Evolutionary conservation across 2,797 vertebrate genomes (phyloP), one percentile per base, ranked within the genome.

Genomic region (Cryptoprocta ferox): DNA sequence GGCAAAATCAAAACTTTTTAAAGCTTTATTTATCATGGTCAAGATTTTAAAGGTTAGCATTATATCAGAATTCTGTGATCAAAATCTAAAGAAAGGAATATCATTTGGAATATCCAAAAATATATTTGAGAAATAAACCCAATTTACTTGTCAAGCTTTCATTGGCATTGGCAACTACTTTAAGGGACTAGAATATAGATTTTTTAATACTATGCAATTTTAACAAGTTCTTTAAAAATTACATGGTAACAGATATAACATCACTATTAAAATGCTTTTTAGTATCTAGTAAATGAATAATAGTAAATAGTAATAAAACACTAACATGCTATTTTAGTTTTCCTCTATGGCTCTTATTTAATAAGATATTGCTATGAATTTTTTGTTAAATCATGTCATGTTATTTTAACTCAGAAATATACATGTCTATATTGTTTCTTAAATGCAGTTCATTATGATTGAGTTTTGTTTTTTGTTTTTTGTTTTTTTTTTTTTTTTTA

Each of bases 241-340:
- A 5, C 16, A 66, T 84, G 35, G 0, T 94, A 79, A 97, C 14
- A 37, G 48, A 75, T 97, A 79, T 83, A 86, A 91, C 21, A 91
- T 93, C 75, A 93, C 84, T 89, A 78, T 97, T 97, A n/a, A 97
- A 96, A 95, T 92, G 7, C 83, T 45, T 82, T 91, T 94, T 4
- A 83, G n/a, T 95, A 98, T 96, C 84, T 96, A 83, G 92, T 96
- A 50, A 98, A 91, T 73, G 24, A 70, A 97, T 45, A 71, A 48
- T 66, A 89, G 92, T 86, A 93, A 91, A 66, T 16, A 88, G 35
- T 75, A 95, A 87, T 45, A 88, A 97, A 96, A 94, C 13, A 94
- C 53, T 75, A 97, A 97, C 63, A 95, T 45, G 87, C 10, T 45
- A 83, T 97, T 98, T 96, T 30, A 3, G 66, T 97, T 98, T 97